Evolutionary conservation across 2,888 invertebrate genomes (phyloP), one percentile per base, ranked within the genome.

Genomic region (Melanotus villosus): DNA sequence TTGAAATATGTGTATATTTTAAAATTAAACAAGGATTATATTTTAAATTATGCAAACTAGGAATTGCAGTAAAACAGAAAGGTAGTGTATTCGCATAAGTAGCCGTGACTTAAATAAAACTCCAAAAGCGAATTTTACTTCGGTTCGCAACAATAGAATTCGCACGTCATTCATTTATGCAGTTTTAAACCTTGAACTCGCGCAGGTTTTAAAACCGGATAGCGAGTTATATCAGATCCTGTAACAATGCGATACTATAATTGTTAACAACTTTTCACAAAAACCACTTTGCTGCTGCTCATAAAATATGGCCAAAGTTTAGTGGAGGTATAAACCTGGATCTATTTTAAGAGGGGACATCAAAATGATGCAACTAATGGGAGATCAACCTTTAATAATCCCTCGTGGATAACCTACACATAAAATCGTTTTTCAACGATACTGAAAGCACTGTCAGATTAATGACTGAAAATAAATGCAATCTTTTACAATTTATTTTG

Each of bases 121-220:
- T n/a, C n/a, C 26, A 14, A 50, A 50, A 7, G 26, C 26, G 26
- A 3, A 18, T 34, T 19, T n/a, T n/a, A 34, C 38, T 57, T 14
- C 57, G 45, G 14, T 50, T 62, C 50, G 36, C 50, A 62, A 62
- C 62, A 62, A 62, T 62, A 50, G 50, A 60, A 50, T 62, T 62
- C 47, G 50, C 62, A 62, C 47, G 62, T 62, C 62, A 62, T 47
- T 62, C 62, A 62, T 36, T 50, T 62, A 62, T 62, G 62, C 62
- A 62, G 50, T 62, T 62, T 26, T 26, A 62, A 50, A 62, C 62
- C 62, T 62, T 62, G 62, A 62, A 62, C 62, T 52, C 47, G 62
- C 21, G 7, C 16, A 34, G 47, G 50, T 50, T 50, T 62, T 41
- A 62, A 62, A 62, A 62, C 62, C 62, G 62, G 62, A 62, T 62